A percentile compares a stretch with the other conserved stretches of the same genome.
Evolutionary conservation across 1,140 invertebrate species (phyloP).

Genomic region (Lanistes nyassanus): DNA sequence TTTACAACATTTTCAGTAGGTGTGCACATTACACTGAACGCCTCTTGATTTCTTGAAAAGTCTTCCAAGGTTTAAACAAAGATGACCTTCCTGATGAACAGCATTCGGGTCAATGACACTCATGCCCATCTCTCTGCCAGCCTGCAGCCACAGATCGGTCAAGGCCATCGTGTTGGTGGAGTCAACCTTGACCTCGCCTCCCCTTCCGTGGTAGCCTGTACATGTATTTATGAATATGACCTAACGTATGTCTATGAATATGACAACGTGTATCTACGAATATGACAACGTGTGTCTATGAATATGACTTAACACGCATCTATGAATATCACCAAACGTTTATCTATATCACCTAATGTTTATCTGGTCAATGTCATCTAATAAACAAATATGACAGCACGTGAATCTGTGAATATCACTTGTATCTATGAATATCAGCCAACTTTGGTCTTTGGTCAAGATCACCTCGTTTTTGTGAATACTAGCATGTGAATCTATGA

Average conservation of each 20-base stretch:
- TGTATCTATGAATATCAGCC: no score
- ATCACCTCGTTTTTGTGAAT: no score
- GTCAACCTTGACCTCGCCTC: constrained; percentile 38
- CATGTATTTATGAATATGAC: neutral
- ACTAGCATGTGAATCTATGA: no score
- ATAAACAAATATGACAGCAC: no score
- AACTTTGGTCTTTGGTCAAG: no score
- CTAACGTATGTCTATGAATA: neutral
- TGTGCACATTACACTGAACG: no score
- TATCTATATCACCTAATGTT: neutral
- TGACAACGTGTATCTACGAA: neutral
- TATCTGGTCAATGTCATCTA: no score
- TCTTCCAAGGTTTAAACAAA: no score
- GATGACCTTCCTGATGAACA: constrained; percentile 30
- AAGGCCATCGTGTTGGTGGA: constrained; percentile 25
- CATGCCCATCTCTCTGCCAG: constrained; percentile 37
- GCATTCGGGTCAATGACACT: constrained; percentile 39
- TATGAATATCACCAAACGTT: neutral
- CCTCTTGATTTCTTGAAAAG: no score
- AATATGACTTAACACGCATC: neutral
- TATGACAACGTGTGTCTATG: no score
- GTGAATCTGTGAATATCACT: no score
- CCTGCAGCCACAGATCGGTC: constrained; percentile 30
- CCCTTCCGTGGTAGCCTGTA: constrained; percentile 40
- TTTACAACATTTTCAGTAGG: no score